A percentile compares a stretch with the other conserved stretches of the same genome.
Conservation (phyloP, 2,888 invertebrate genomes). For the Melikaiella ostensackeni region DNA sequence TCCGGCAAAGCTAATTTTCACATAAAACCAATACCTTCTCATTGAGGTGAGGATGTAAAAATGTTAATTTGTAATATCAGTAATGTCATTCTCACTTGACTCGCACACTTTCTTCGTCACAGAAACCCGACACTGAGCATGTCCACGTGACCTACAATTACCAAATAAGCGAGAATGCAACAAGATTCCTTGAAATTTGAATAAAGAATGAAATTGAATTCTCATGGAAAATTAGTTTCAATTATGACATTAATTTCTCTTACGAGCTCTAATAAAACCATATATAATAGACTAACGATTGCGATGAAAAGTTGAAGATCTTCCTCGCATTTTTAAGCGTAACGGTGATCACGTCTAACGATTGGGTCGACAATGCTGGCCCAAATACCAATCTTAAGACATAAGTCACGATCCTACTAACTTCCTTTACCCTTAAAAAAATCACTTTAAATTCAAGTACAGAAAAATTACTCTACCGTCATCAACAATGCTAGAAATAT, state of each 20-base stretch:
- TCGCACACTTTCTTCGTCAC: constrained; percentile 1
- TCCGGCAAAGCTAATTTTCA: no score
- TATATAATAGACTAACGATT: background rate
- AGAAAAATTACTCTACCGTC: background rate
- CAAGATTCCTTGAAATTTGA: background rate
- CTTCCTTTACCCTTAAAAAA: background rate
- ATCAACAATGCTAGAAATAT: background rate
- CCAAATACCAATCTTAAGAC: constrained; percentile 50
- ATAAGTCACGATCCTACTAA: background rate
- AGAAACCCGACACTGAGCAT: background rate
- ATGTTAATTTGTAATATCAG: background rate
- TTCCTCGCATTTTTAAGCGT: constrained; percentile 24
- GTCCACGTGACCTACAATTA: constrained; percentile 26
- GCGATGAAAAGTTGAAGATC: background rate
- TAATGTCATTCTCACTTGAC: background rate
- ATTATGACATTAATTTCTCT: background rate
- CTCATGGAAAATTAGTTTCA: background rate
- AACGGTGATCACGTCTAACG: constrained; percentile 42
- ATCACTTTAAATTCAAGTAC: background rate
- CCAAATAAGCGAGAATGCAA: background rate
- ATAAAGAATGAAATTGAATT: background rate
- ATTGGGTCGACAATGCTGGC: constrained; percentile 48
- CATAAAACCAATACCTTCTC: no score
- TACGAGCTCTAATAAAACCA: no score
- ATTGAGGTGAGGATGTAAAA: no score